phyloP scores from a whole-genome alignment of 2,888 invertebrate species.

The Campoplex capitator region DNA sequence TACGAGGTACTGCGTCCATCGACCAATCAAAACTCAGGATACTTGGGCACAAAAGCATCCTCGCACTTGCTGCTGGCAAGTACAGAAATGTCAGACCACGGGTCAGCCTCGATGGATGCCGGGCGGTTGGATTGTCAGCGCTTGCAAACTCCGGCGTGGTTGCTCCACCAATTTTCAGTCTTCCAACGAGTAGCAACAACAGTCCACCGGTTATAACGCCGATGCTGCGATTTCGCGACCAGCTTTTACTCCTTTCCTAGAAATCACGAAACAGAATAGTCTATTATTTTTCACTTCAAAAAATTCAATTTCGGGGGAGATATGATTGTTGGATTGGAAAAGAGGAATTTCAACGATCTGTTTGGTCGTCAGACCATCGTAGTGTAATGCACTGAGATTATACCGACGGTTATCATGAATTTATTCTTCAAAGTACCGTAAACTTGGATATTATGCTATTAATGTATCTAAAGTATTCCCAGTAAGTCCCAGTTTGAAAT shows the following conservation, averaged over 20 bases:
- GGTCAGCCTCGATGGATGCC: slow-evolving; percentile 92
- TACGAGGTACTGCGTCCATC: slow-evolving; percentile 97
- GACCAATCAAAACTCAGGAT: slow-evolving; percentile 99
- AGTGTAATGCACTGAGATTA: not conserved
- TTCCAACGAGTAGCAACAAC: slow-evolving; percentile 89
- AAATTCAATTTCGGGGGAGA: not conserved
- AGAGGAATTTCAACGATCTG: not conserved
- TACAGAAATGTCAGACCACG: slow-evolving; percentile 96
- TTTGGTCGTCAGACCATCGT: not conserved
- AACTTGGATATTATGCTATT: not conserved
- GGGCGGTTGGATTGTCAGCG: slow-evolving; percentile 98
- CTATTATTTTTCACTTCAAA: not conserved
- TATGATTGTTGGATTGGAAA: not conserved
- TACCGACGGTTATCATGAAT: too few relatives aligned
- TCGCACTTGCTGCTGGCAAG: slow-evolving; percentile 96
- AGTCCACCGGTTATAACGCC: slow-evolving; percentile 89
- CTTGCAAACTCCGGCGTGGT: slow-evolving; percentile 93
- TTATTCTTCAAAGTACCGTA: not conserved
- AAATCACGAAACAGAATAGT: slow-evolving; percentile 38
- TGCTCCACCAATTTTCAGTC: slow-evolving; percentile 91
- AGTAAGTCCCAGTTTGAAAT: not conserved
- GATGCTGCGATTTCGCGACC: slow-evolving; percentile 89
- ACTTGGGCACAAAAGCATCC: slow-evolving; percentile 93
- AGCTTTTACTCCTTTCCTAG: slow-evolving; percentile 75
- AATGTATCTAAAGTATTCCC: not conserved